Base-by-base conservation (phyloP, 2,797 vertebrate genomes). In the Micropoecilia bifurca region DNA sequence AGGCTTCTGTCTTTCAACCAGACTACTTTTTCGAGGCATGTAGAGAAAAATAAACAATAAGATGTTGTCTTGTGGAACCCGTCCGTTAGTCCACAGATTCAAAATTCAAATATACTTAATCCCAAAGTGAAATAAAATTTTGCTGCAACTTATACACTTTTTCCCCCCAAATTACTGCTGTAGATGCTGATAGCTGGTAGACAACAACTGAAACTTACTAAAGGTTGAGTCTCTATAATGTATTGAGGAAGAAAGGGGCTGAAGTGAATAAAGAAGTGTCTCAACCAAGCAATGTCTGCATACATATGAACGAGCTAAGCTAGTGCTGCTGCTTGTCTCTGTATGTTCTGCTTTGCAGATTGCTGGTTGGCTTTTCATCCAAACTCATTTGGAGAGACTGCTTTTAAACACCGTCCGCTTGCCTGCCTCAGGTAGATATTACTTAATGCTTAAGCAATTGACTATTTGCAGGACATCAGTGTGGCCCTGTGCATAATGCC, bases 381-480 rank as follows among this genome's bases (percentile, higher is more conserved):
- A 72, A 28, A 81, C 78, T 80, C 82, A 91, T 89, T 91, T 83
- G 53, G 86, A 78, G 73, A 82, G 85, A 90, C 92, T 90, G n/a
- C 80, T 91, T 89, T 90, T 88, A 89, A 90, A 87, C 85, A 78
- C 81, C 57, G 73, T 59, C 79, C 1, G 10, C 55, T 57, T 79
- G 76, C 25, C 74, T 72, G 83, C 83, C 81, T 75, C 80, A 83
- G 87, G 87, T 88, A 87, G 74, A 87, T 79, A 81, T 80, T 87
- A 80, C 82, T 87, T 83, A 68, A 41, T 74, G 80, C 77, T 79
- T 80, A 80, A 88, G 87, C 74, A 87, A 83, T 71, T 85, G 81
- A 80, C 80, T 89, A 86, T 93, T 92, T 93, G 85, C 82, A 83
- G 80, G 85, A 91, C 82, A 90, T 83, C 79, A 81, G 74, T 81